These are phyloP conservation scores for Parasteatoda tepidariorum DNA, from an alignment of 1,140 invertebrate species.

Conservation along the genomic window DNA sequence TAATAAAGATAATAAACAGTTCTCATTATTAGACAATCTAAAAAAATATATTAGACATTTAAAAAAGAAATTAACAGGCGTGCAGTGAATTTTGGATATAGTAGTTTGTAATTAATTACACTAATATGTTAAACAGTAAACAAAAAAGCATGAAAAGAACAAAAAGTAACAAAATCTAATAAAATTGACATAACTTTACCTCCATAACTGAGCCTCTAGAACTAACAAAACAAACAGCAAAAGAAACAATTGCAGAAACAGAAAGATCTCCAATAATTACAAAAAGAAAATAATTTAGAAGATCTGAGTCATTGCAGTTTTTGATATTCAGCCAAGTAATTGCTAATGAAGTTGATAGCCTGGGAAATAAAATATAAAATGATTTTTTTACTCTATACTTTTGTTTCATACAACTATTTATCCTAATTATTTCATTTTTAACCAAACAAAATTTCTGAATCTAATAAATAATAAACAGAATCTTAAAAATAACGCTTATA, in stretches of 20 bases:
- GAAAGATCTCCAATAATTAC: slow-evolving; percentile 1
- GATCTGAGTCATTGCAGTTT: not conserved
- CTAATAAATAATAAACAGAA: too few relatives aligned
- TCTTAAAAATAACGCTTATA: too few relatives aligned
- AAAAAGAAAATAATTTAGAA: slow-evolving; percentile 14
- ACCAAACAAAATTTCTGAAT: too few relatives aligned
- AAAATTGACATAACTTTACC: not conserved
- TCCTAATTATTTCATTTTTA: too few relatives aligned
- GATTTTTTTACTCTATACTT: too few relatives aligned
- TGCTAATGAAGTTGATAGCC: not conserved
- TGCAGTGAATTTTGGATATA: not conserved
- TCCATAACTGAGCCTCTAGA: slow-evolving; percentile 34
- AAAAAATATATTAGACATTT: not conserved
- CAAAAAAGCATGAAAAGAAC: not conserved
- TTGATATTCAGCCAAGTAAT: slow-evolving; percentile 5
- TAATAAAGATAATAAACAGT: too few relatives aligned
- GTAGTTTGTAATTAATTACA: not conserved
- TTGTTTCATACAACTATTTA: too few relatives aligned
- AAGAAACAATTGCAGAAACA: not conserved
- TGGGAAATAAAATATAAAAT: slow-evolving; percentile 7
- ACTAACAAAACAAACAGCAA: slow-evolving; percentile 2
- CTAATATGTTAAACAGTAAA: not conserved
- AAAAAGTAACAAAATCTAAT: not conserved
- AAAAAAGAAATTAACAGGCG: not conserved
- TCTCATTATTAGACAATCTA: too few relatives aligned